These are phyloP conservation scores for Meandrusa payeni DNA, from an alignment of 2,888 invertebrate genomes.

Conservation along the genomic window DNA sequence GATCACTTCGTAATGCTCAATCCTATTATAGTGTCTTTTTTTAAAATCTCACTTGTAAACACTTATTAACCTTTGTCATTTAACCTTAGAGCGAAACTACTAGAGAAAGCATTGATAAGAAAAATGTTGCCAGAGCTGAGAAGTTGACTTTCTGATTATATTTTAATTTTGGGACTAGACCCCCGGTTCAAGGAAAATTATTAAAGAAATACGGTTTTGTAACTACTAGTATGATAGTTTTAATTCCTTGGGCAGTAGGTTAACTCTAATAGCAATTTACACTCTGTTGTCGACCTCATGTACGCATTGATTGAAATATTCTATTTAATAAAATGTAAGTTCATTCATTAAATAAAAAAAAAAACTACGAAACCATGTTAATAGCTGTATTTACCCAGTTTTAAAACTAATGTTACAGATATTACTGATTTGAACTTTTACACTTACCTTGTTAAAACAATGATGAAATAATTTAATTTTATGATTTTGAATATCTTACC, in stretches of 20 bases:
- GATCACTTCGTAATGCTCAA: constrained; percentile 48
- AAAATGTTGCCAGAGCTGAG: constrained; percentile 3
- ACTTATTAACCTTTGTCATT: constrained; percentile 21
- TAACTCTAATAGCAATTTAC: constrained; percentile 14
- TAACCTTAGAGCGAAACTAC: constrained; percentile 21
- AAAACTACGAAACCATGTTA: constrained; percentile 1
- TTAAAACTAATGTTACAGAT: constrained; percentile 2
- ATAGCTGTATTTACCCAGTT: constrained; percentile 6
- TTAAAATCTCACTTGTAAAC: constrained; percentile 18
- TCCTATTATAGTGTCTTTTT: constrained; percentile 27
- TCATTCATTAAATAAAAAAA: constrained; percentile 6
- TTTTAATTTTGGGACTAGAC: constrained; percentile 2
- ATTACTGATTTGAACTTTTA: constrained; percentile 1
- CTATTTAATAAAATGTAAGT: constrained; percentile 17
- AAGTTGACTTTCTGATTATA: neutral
- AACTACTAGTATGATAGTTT: neutral
- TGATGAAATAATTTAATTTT: neutral
- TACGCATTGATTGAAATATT: constrained; percentile 9
- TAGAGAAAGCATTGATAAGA: constrained; percentile 14
- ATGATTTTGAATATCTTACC: constrained; percentile 5
- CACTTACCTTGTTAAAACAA: neutral
- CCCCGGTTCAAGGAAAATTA: constrained; percentile 1
- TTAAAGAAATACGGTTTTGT: constrained; percentile 1
- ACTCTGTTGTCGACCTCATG: constrained; percentile 9
- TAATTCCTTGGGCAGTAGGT: constrained; percentile 10